Conservation (phyloP, 1,140 invertebrate species). For the Venturia canescens region DNA sequence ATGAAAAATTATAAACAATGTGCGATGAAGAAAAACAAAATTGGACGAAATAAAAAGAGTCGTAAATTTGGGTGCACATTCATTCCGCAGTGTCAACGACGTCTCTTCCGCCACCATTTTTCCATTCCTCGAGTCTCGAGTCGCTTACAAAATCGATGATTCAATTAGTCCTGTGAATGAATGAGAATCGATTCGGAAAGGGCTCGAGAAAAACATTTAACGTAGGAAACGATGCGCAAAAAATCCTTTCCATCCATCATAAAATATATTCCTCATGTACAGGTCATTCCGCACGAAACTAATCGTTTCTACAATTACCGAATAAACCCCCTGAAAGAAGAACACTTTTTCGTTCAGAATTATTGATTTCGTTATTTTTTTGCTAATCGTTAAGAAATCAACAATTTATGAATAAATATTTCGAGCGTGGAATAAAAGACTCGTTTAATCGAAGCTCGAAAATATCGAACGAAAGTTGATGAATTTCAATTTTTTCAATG, state of each 20-base stretch:
- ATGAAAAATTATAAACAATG: neutral
- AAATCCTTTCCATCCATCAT: conserved; percentile 24
- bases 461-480: too few species aligned
- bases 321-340: too few species aligned
- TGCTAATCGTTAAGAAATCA: too few species aligned
- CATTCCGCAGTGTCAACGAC: neutral
- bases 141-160: neutral
- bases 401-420: too few species aligned
- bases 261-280: neutral
- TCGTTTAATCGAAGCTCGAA: too few species aligned
- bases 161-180: conserved; percentile 31
- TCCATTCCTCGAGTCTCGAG: neutral
- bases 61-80: neutral
- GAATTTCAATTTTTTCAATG: too few species aligned
- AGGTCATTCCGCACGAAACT: neutral
- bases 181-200: conserved; percentile 31
- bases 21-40: neutral
- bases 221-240: conserved; percentile 36
- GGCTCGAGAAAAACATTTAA: conserved; percentile 15
- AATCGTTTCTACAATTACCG: neutral
- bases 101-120: neutral
- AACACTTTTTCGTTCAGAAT: too few species aligned
- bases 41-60: neutral
- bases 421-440: too few species aligned
- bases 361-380: too few species aligned